A percentile compares a stretch with the other conserved stretches of the same genome.
Conservation (phyloP, 2,888 invertebrate species). For the Gordius sp. region DNA sequence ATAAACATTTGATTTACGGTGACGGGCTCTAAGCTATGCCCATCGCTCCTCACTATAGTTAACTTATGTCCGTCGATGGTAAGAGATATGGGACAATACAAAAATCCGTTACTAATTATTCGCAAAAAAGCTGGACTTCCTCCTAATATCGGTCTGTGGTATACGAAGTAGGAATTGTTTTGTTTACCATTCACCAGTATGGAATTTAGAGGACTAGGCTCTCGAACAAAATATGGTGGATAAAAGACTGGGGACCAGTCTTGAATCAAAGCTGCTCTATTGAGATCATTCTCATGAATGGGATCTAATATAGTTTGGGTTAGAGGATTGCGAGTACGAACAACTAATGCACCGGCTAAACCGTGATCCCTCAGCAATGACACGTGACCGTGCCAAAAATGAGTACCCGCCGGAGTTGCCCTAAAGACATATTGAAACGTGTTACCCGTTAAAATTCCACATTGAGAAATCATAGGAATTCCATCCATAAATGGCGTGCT, state of each 20-base stretch:
- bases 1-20: background rate
- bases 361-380: background rate
- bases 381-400: background rate
- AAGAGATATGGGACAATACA: background rate
- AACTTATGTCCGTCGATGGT: background rate
- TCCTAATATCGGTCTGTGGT: no score
- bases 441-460: background rate
- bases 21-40: background rate
- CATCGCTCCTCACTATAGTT: background rate
- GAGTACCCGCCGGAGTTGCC: background rate
- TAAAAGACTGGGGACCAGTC: background rate
- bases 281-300: background rate
- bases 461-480: background rate
- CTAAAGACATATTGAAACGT: background rate
- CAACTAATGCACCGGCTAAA: background rate
- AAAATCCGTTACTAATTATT: background rate
- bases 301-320: background rate
- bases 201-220: background rate
- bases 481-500: constrained; percentile 11
- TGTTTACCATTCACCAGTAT: background rate
- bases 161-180: no score
- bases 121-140: background rate
- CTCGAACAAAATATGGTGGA: background rate
- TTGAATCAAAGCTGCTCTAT: background rate
- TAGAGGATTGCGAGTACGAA: background rate